These are phyloP conservation scores for Drosophila sp. DNA, from an alignment of 1,140 invertebrate species.

Conservation along the genomic window DNA sequence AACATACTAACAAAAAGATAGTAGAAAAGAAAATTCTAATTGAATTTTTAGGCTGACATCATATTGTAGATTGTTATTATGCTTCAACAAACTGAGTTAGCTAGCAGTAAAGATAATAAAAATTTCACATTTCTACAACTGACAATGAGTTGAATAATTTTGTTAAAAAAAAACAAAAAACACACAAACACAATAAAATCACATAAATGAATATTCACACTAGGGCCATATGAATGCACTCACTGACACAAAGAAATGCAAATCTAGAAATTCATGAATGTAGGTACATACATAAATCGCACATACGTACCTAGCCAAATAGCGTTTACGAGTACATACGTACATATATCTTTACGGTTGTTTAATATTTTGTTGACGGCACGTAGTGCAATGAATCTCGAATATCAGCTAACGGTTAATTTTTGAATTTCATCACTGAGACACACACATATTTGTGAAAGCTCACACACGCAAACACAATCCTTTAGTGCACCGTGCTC, in stretches of 20 bases:
- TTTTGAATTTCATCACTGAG: background rate
- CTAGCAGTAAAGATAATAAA: background rate
- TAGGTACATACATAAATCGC: too few species aligned
- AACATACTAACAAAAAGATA: background rate
- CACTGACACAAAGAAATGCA: slow-evolving; percentile 19
- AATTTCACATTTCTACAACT: slow-evolving; percentile 1
- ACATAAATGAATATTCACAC: slow-evolving; percentile 66
- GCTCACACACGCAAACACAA: background rate
- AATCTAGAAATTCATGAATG: too few species aligned
- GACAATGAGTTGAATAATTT: slow-evolving; percentile 4
- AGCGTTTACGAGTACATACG: background rate
- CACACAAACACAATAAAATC: slow-evolving; percentile 54
- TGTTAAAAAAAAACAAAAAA: slow-evolving; percentile 5
- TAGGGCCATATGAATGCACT: slow-evolving; percentile 54
- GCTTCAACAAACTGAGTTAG: background rate
- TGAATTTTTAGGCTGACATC: slow-evolving; percentile 48
- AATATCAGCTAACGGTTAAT: slow-evolving; percentile 24
- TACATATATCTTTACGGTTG: slow-evolving; percentile 3
- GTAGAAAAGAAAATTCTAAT: background rate
- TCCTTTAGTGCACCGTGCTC: slow-evolving; percentile 31
- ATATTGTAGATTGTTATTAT: slow-evolving; percentile 21
- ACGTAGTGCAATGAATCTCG: slow-evolving; percentile 33
- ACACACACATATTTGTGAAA: slow-evolving; percentile 3
- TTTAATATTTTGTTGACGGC: slow-evolving; percentile 15
- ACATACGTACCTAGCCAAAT: slow-evolving; percentile 13